Base-by-base conservation (phyloP, 2,797 vertebrate species). In the Nyctalus aviator region DNA sequence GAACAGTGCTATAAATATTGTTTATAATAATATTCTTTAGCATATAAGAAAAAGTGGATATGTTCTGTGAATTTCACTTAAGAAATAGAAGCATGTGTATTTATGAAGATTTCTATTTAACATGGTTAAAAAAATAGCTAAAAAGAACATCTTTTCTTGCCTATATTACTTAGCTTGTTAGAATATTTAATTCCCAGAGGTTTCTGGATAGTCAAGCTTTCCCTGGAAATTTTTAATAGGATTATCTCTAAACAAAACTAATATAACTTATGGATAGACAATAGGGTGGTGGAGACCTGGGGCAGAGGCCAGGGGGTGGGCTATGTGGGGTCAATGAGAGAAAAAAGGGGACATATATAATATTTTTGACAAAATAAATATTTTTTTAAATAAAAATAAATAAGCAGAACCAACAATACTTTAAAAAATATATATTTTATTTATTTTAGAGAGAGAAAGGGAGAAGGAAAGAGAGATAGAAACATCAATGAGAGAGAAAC, bases 171-270 rank as follows among this genome's bases (percentile, higher is more conserved):
- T 69, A n/a, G 32, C 69, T 53, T 83, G 90, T 83, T 83, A 72
- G 32, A 64, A 55, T 71, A 57, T 72, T 90, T 93, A 83, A 82
- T 91, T 72, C 35, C 9, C 75, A 82, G 44, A 69, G 15, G 5
- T 64, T 48, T 72, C 32, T 66, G 62, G 18, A 62, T 55, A 83
- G 76, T 75, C 14, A 53, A 21, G 1, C 66, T 91, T 79, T 83
- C 25, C 23, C 9, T 71, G 32, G 62, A 76, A 77, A 82, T 75
- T 90, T 82, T 35, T 93, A 14, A 85, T 48, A 46, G 69, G 86
- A 77, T 71, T 32, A 72, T 77, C 30, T 93, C 50, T 78, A 77
- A 50, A 71, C 13, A 59, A 32, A 90, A 93, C 30, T 14, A 95
- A 30, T 11, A 30, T 27, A 59, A 59, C 25, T 5, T 25, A 59